Base-by-base conservation (phyloP, 2,888 invertebrate genomes). In the Ypsolopha scabrella region DNA sequence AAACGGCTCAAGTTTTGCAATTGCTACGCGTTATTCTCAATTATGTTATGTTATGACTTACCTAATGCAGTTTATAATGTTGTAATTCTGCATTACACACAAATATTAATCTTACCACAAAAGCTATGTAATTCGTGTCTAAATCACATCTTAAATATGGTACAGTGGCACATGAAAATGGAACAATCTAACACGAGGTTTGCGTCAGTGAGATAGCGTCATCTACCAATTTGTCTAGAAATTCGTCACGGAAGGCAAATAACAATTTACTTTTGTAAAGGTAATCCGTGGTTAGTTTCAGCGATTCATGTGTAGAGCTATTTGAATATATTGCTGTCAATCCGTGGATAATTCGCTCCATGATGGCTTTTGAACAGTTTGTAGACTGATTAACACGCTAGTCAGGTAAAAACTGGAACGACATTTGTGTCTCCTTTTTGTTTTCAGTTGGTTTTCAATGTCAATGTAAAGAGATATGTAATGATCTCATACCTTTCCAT, bases 181-280 rank as follows among this genome's bases (percentile, higher is more conserved):
- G 24, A 43, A 14, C 13, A 43, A 14, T 24, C 8, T 43, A 11
- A 43, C 14, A 13, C 24, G 8, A 14, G 43, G 13, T 43, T 61
- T 58, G 58, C 55, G 61, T 63, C 56, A 60, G 58, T 62, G 51
- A 46, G 51, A 54, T 64, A 70, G 64, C 70, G 70, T 75, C 75
- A 75, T 63, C 68, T 2, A n/a, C 38, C 34, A 24, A 45, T 45
- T 45, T 24, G 43, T 37, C 35, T 35, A 38, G 41, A 24, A 24
- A 44, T 44, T 50, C 35, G 44, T 35, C 43, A 33, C 43, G 45
- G 34, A 45, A 45, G 33, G 34, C 45, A 34, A 45, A 45, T 24
- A 6, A 45, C 34, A n/a, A 45, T 45, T 45, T 41, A 41, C 43
- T 43, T 43, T 14, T 43, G 43, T 24, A 43, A 13, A 43, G 14